Percentiles rank a stretch among this genome's conserved stretches.
Evolutionary conservation across 2,888 invertebrate genomes (phyloP).

Genomic region (Iphiclides podalirius): DNA sequence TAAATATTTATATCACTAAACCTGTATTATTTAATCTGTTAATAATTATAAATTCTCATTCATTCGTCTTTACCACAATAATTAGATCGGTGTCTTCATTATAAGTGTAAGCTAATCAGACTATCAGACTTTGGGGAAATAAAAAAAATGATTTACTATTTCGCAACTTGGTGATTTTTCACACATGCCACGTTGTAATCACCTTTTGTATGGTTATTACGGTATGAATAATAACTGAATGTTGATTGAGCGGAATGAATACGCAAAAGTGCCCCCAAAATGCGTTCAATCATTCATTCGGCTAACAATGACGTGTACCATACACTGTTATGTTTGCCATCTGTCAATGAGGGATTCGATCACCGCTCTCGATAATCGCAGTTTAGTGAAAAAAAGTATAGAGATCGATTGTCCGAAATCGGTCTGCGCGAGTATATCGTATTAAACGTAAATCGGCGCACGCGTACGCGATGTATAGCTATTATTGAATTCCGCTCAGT

Average conservation of each 20-base stretch:
- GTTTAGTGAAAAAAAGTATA: slow-evolving; percentile 38
- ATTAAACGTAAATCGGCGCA: too few species aligned
- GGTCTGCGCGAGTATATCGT: too few species aligned
- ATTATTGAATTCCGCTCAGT: slow-evolving; percentile 46
- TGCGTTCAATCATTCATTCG: slow-evolving; percentile 55
- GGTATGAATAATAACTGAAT: slow-evolving; percentile 47
- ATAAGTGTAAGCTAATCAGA: too few species aligned
- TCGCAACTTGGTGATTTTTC: slow-evolving; percentile 6
- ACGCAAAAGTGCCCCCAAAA: slow-evolving; percentile 65
- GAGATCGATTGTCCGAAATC: too few species aligned
- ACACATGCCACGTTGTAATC: slow-evolving; percentile 18
- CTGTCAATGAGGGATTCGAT: slow-evolving; percentile 70
- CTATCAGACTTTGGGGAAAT: too few species aligned
- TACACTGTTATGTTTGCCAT: slow-evolving; percentile 61
- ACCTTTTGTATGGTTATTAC: slow-evolving; percentile 37
- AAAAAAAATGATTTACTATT: neutral
- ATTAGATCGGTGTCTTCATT: too few species aligned
- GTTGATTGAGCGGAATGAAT: slow-evolving; percentile 49
- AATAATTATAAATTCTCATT: too few species aligned
- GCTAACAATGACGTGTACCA: slow-evolving; percentile 54
- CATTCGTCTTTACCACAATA: too few species aligned
- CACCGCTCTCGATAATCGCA: slow-evolving; percentile 58
- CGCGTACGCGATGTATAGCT: slow-evolving; percentile 51
- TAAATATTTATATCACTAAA: too few species aligned
- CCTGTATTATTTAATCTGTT: too few species aligned